phyloP scores from a whole-genome alignment of 2,888 invertebrate species.

The Octonoba sinensis region DNA sequence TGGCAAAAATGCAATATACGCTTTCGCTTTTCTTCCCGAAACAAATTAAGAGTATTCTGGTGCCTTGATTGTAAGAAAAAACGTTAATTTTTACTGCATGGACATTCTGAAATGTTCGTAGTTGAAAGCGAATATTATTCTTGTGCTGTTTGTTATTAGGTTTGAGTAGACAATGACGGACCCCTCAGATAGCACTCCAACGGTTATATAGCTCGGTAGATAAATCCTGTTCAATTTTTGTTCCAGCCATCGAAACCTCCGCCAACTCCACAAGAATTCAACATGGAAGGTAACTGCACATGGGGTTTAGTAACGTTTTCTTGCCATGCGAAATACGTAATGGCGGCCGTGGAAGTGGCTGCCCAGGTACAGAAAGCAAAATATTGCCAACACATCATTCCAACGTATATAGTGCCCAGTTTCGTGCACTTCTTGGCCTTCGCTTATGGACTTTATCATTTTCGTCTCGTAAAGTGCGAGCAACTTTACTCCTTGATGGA shows the following conservation, averaged over 20 bases:
- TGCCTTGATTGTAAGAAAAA: no score
- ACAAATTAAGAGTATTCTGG: no score
- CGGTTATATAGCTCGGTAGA: neutral
- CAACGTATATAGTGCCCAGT: conserved; percentile 71
- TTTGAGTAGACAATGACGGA: no score
- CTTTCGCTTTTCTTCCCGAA: no score
- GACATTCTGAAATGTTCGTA: no score
- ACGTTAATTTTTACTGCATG: no score
- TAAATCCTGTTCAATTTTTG: neutral
- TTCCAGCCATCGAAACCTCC: conserved; percentile 37
- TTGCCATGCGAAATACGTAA: conserved; percentile 34
- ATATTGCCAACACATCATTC: conserved; percentile 70
- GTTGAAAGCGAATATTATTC: no score
- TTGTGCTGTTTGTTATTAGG: no score
- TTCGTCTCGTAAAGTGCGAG: conserved; percentile 71
- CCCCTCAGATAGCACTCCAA: no score
- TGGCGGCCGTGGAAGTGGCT: conserved; percentile 3
- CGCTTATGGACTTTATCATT: conserved; percentile 70
- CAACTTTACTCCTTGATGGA: conserved; percentile 72
- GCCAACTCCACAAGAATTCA: conserved; percentile 26
- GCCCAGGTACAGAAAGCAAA: neutral
- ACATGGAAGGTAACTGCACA: conserved; percentile 39
- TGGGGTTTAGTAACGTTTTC: conserved; percentile 44
- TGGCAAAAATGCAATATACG: no score
- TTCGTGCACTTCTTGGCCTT: conserved; percentile 71